Evolutionary conservation across 30 jellyfish, hydroid and myxozoan genomes (phyloP).

Genomic region (Calvadosia cruxmelitensis): DNA sequence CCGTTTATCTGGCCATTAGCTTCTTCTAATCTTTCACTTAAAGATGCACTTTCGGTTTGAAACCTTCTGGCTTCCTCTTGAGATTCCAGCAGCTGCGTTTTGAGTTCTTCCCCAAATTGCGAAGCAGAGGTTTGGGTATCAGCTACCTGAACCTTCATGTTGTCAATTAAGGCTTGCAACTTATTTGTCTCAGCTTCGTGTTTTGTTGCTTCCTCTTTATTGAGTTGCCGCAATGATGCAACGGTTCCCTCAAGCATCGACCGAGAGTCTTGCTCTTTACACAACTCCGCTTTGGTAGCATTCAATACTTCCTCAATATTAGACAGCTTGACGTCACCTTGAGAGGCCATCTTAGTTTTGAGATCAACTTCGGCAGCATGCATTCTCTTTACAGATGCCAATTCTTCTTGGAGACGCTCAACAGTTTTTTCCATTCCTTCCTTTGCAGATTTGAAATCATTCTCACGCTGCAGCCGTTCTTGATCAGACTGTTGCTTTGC

Average conservation of each 20-base stretch:
- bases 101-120: not conserved
- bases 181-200: not conserved
- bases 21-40: not conserved
- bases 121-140: not conserved
- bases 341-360: not conserved
- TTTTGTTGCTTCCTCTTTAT: not conserved
- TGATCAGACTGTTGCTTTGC: not conserved
- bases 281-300: not conserved
- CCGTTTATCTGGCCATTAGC: not conserved
- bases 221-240: not conserved
- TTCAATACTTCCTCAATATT: not conserved
- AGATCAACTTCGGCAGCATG: not conserved
- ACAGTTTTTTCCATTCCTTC: not conserved
- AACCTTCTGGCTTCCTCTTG: not conserved
- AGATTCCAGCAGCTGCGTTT: not conserved
- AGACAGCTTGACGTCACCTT: not conserved
- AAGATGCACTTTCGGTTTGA: conserved; percentile 3
- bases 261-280: not conserved
- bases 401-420: not conserved
- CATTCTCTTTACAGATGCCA: not conserved
- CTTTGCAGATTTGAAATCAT: not conserved
- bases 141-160: not conserved
- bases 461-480: not conserved
- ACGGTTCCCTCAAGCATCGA: not conserved
- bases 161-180: not conserved